A percentile compares a stretch with the other conserved stretches of the same genome.
phyloP scores from a whole-genome alignment of 2,797 vertebrate species.

The Malurus splendens region DNA sequence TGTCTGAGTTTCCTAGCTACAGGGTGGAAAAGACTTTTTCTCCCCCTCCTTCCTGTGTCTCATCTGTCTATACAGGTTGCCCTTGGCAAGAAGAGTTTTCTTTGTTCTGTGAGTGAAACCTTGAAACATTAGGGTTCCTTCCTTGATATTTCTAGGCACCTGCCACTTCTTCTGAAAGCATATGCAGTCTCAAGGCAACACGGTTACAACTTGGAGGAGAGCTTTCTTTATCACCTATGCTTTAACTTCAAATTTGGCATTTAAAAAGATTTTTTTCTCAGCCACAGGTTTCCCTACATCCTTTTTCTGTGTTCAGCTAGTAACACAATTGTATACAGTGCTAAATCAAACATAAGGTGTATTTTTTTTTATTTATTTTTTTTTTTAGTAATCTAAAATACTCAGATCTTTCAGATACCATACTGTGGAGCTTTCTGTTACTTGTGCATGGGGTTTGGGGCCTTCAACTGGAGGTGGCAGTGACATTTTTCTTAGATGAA shows the following conservation, averaged over 20 bases:
- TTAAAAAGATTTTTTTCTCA: not conserved
- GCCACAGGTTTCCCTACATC: not conserved
- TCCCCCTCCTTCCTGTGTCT: not conserved
- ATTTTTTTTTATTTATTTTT: not conserved
- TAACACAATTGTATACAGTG: not conserved
- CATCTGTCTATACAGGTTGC: not conserved
- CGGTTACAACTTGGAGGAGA: not conserved
- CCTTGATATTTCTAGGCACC: not conserved
- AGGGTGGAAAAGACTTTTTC: not conserved
- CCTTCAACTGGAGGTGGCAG: not conserved
- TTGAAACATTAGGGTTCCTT: not conserved
- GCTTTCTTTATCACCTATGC: not conserved
- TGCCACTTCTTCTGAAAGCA: not conserved
- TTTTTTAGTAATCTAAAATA: no score
- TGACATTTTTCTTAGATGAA: conserved; percentile 18
- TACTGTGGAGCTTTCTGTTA: not conserved
- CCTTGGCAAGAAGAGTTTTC: not conserved
- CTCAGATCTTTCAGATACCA: not conserved
- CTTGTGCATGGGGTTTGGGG: not conserved
- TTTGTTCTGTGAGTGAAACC: not conserved
- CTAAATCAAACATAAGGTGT: not conserved
- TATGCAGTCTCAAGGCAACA: not conserved
- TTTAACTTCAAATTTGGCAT: not conserved
- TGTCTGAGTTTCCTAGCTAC: not conserved
- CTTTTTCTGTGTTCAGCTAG: not conserved